Evolutionary conservation across 2,113 vertebrate species (phyloP), one percentile per base, ranked within the genome.

Genomic region (Morone chrysops): DNA sequence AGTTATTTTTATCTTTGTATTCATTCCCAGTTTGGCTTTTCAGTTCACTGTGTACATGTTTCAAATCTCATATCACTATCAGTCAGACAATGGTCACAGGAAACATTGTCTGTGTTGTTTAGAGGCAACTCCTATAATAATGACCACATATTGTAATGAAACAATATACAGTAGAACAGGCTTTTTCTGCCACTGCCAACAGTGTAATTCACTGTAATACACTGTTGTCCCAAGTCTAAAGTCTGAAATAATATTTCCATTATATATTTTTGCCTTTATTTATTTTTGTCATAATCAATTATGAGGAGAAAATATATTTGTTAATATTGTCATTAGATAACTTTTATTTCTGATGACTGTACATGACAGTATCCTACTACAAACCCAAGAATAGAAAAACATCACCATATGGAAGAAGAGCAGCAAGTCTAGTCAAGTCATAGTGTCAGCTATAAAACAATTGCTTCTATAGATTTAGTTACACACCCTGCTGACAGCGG

Each of bases 71-170:
- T 81, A 38, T 84, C 78, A 88, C 62, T 71, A 63, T 74, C 65
- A 66, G 68, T 80, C 48, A 82, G 81, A 92, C 86, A 92, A 91
- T 90, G 70, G 84, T 14, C 7, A 25, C 31, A 73, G 86, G 83
- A 91, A 92, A 80, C 82, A 73, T 36, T 57, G 17, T 71, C 17
- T 54, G n/a, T 78, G 67, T 43, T 65, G 70, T 83, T 88, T 79
- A 66, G 17, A 78, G 75, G 70, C 14, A 72, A 73, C 86, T 83
- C 73, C 81, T 87, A 81, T 75, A 86, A 81, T 71, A 76, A 70
- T 51, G 41, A 57, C 9, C 14, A 25, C 63, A 57, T 68, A 82
- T 72, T 78, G 65, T 76, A 38, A 71, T 72, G 22, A 65, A 65
- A 86, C 86, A 86, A 86, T 77, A 50, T 60, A 59, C 25, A 78